These are phyloP conservation scores for Fistularia tabacaria DNA, from an alignment of 2,797 vertebrate species.

Conservation along the genomic window DNA sequence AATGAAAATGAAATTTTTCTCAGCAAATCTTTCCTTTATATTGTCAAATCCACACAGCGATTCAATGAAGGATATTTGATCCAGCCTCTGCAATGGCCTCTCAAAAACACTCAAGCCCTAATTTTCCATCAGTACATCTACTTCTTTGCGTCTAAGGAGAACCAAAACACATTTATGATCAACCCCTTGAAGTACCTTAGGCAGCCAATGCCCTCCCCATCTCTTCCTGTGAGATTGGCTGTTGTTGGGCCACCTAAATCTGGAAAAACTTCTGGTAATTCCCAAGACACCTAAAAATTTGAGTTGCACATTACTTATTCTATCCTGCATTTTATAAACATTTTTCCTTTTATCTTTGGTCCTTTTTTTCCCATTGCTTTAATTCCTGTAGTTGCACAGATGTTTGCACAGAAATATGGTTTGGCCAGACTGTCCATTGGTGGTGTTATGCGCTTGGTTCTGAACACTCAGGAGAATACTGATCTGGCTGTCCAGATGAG, in stretches of 20 bases:
- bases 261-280: slow-evolving; percentile 89
- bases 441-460: slow-evolving; percentile 74
- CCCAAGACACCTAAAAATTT: not conserved
- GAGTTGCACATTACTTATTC: too few species aligned
- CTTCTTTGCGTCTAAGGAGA: slow-evolving; percentile 87
- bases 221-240: slow-evolving; percentile 82
- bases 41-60: slow-evolving; percentile 49
- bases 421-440: slow-evolving; percentile 82
- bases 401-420: slow-evolving; percentile 79
- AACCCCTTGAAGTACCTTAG: slow-evolving; percentile 90
- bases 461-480: slow-evolving; percentile 72
- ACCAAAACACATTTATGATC: slow-evolving; percentile 81
- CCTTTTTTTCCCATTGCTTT: not conserved
- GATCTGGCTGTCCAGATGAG: slow-evolving; percentile 77
- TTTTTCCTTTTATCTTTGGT: not conserved
- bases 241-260: slow-evolving; percentile 91
- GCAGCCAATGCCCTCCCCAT: slow-evolving; percentile 79
- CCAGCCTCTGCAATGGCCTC: slow-evolving; percentile 75
- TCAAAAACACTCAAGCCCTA: slow-evolving; percentile 72
- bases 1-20: too few species aligned
- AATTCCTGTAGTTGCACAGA: slow-evolving; percentile 77
- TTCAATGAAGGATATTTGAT: slow-evolving; percentile 81
- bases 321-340: too few species aligned
- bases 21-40: too few species aligned
- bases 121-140: slow-evolving; percentile 89